Conservation (phyloP, 92 coral and sea anemone genomes). For the Siderastrea siderea region DNA sequence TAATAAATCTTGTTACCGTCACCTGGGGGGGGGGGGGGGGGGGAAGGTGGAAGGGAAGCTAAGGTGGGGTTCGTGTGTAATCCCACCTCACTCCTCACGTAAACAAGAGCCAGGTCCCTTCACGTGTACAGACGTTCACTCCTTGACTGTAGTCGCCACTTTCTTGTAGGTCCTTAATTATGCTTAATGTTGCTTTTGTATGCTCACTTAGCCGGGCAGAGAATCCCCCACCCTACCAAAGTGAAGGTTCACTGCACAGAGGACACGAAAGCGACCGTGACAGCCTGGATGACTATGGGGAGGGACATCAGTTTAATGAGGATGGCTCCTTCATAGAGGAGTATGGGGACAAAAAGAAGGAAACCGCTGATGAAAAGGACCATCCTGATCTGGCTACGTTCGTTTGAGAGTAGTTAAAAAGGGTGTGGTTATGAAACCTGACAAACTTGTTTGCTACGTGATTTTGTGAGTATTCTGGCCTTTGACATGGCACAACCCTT, state of each 20-base stretch:
- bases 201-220: constrained; percentile 43
- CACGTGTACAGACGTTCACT: too few relatives aligned
- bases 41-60: too few relatives aligned
- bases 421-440: too few relatives aligned
- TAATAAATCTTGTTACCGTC: too few relatives aligned
- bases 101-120: too few relatives aligned
- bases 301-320: constrained; percentile 90
- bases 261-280: constrained; percentile 81
- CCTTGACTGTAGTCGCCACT: too few relatives aligned
- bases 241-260: constrained; percentile 79
- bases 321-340: constrained; percentile 91
- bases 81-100: too few relatives aligned
- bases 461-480: too few relatives aligned
- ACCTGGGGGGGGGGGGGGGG: too few relatives aligned
- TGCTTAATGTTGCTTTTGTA: neutral
- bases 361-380: constrained; percentile 69
- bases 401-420: constrained; percentile 46
- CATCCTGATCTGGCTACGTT: constrained; percentile 81
- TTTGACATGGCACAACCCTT: neutral
- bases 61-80: too few relatives aligned
- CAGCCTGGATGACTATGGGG: constrained; percentile 91
- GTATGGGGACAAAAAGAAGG: constrained; percentile 84
- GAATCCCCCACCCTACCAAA: constrained; percentile 83
- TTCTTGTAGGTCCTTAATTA: too few relatives aligned
- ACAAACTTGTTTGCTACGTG: too few relatives aligned